Evolutionary conservation across 2,113 vertebrate genomes (phyloP).

Genomic region (Carassius gibelio): DNA sequence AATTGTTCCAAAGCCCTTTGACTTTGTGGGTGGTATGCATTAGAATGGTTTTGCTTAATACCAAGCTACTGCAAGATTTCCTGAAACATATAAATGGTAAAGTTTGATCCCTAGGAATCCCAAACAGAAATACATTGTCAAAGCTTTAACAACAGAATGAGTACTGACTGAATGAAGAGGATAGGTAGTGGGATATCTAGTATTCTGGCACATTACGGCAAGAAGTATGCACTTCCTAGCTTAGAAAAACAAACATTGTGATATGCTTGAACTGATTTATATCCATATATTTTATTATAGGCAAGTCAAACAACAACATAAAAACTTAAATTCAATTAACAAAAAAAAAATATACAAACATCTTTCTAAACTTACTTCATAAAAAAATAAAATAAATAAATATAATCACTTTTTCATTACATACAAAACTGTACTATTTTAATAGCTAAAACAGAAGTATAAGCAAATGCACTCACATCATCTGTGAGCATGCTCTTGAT

Average conservation of each 20-base stretch:
- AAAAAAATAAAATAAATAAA: too few species aligned
- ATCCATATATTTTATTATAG: too few species aligned
- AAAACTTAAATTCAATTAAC: too few species aligned
- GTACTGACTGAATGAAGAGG: background rate
- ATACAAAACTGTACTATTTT: too few species aligned
- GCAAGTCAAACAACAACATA: too few species aligned
- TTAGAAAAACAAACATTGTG: background rate
- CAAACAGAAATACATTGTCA: background rate
- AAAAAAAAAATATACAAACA: too few species aligned
- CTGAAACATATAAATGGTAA: background rate
- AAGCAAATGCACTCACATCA: too few species aligned
- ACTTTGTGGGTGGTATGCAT: background rate
- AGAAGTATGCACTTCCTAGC: background rate
- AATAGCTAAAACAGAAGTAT: too few species aligned
- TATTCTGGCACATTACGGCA: background rate
- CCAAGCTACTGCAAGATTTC: background rate
- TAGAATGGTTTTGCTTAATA: background rate
- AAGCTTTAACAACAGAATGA: background rate
- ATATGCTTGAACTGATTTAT: too few species aligned
- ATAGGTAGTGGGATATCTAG: background rate
- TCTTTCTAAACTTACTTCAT: too few species aligned
- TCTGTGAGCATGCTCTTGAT: too few species aligned
- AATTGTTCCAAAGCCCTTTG: background rate
- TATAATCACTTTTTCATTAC: too few species aligned
- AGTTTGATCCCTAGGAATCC: background rate